Percentiles rank a stretch among this genome's conserved stretches.
Evolutionary conservation across 2,888 invertebrate species (phyloP).

Genomic region (Drosophila bunnanda): DNA sequence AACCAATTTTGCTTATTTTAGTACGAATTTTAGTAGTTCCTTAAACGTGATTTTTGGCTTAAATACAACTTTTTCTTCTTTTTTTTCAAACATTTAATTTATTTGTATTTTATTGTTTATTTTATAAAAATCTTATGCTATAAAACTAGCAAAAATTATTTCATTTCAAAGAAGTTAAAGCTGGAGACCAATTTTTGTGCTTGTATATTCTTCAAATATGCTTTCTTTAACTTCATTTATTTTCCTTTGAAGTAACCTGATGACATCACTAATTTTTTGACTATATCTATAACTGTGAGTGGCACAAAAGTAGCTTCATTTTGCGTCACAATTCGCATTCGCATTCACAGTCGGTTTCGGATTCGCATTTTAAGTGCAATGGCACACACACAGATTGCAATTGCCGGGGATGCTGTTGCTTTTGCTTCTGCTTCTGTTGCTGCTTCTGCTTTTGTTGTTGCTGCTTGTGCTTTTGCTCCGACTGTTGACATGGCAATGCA

Average conservation of each 20-base stretch:
- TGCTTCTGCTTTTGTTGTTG: slow-evolving; percentile 59
- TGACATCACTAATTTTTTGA: slow-evolving; percentile 6
- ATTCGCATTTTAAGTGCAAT: slow-evolving; percentile 79
- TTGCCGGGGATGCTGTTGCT: slow-evolving; percentile 54
- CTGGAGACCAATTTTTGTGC: not conserved
- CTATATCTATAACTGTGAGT: slow-evolving; percentile 33
- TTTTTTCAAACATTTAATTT: no score
- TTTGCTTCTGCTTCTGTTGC: slow-evolving; percentile 53
- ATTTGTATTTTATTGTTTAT: no score
- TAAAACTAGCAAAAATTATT: not conserved
- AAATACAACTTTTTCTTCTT: no score
- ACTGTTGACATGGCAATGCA: slow-evolving; percentile 82
- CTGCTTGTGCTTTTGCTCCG: slow-evolving; percentile 50
- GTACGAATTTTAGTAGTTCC: no score
- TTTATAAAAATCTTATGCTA: not conserved
- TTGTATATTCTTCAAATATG: not conserved
- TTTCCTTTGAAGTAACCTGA: not conserved
- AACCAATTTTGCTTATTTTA: no score
- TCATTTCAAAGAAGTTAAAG: not conserved
- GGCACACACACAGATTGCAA: slow-evolving; percentile 72
- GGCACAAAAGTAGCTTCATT: slow-evolving; percentile 78
- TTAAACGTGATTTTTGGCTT: no score
- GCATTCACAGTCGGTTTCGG: slow-evolving; percentile 49
- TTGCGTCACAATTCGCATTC: slow-evolving; percentile 72
- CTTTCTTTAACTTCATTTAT: not conserved